Percentiles rank a stretch among this genome's conserved stretches.
Conservation (phyloP, 1,140 invertebrate genomes). For the Zaprionus kolodkinae region DNA sequence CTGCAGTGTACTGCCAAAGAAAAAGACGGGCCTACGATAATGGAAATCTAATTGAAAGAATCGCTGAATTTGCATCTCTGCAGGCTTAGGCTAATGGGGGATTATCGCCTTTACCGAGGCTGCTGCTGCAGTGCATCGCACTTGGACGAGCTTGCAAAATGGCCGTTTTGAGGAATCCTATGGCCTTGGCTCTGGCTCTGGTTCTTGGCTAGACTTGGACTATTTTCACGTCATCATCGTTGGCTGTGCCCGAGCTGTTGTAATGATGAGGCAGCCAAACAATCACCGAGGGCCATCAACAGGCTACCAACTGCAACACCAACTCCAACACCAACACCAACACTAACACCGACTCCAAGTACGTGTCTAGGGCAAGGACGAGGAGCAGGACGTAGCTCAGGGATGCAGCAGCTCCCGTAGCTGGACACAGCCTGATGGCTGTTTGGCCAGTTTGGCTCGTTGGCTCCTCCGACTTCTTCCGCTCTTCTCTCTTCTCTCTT, state of each 20-base stretch:
- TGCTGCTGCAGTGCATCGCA: neutral
- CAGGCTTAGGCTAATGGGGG: neutral
- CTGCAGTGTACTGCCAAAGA: neutral
- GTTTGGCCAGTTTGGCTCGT: constrained; percentile 4
- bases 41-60: constrained; percentile 1
- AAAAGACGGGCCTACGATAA: neutral
- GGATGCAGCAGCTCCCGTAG: neutral
- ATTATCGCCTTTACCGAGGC: constrained; percentile 14
- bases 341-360: too few relatives aligned
- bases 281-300: constrained; percentile 64
- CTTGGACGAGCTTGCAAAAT: constrained; percentile 1
- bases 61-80: neutral
- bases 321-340: neutral
- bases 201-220: neutral
- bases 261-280: constrained; percentile 60
- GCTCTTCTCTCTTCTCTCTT: neutral
- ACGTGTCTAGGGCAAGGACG: neutral
- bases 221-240: constrained; percentile 33
- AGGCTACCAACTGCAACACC: constrained; percentile 23
- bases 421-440: constrained; percentile 12
- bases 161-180: neutral
- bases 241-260: constrained; percentile 22
- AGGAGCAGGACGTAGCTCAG: neutral
- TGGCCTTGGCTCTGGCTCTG: neutral
- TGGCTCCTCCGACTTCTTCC: neutral